A percentile compares a stretch with the other conserved stretches of the same genome.
Conservation (phyloP, 2,797 vertebrate species). For the Limnodromus scolopaceus region DNA sequence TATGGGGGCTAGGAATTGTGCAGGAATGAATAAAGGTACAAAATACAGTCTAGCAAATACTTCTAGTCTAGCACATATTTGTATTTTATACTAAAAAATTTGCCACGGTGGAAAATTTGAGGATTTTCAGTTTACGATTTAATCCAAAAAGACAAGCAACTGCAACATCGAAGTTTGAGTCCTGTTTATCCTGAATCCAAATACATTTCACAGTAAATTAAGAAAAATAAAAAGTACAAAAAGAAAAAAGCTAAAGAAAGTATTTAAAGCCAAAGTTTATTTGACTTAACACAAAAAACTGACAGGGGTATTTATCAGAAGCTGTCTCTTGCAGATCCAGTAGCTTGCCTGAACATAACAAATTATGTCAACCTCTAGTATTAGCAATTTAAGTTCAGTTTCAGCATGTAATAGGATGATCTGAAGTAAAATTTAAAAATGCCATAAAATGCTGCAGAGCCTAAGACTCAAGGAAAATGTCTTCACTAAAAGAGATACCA, state of each 20-base stretch:
- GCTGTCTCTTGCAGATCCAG: not conserved
- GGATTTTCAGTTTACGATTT: not conserved
- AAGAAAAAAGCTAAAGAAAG: not conserved
- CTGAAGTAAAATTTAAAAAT: not conserved
- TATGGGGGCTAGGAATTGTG: fast-evolving
- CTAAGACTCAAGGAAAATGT: not conserved
- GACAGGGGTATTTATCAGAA: not conserved
- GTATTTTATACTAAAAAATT: not conserved
- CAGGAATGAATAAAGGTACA: not conserved
- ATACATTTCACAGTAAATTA: not conserved
- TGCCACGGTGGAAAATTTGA: not conserved
- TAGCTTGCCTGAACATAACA: not conserved
- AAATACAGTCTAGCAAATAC: not conserved
- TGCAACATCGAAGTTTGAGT: not conserved
- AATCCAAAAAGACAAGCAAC: not conserved
- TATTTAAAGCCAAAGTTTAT: not conserved
- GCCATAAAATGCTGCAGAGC: not conserved
- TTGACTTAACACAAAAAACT: not conserved
- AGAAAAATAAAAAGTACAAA: not conserved
- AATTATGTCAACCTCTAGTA: not conserved
- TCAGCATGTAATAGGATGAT: not conserved
- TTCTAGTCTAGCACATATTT: not conserved
- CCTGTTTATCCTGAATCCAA: not conserved
- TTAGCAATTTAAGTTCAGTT: not conserved
- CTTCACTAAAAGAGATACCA: not conserved